Evolutionary conservation across 2,797 vertebrate genomes (phyloP), one percentile per base, ranked within the genome.

Genomic region (Lerista edwardsae): DNA sequence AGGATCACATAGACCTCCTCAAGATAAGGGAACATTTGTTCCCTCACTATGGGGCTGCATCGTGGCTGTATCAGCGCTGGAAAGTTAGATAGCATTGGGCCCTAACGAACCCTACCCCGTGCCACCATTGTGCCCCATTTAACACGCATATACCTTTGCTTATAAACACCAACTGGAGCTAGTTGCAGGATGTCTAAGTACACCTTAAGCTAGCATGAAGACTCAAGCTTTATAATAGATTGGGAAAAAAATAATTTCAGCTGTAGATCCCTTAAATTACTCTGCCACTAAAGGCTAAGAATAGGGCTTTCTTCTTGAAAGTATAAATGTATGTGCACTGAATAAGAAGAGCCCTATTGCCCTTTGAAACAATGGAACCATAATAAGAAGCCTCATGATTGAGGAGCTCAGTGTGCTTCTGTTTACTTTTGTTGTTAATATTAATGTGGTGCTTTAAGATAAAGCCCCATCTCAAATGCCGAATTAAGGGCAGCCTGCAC

Each of bases 161-260:
- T 55, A 55, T 17, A 55, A 55, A 4, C 51, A 3, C 51, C 51
- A 55, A 55, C 51, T 55, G 51, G 51, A 55, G 15, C 15, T 10
- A 17, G 6, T 55, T 55, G 10, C 51, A 55, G 15, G 51, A 19
- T 55, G 51, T 55, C 51, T 55, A 17, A 55, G 14, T 55, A 55
- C 3, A 17, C 51, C 10, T 7, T 57, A 91, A 91, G 75, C 73
- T 89, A 81, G 51, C 80, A 91, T 65, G 57, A 89, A 91, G 76
- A 68, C 75, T 90, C 17, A n/a, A 68, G 57, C 57, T 39, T 67
- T 81, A 47, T 0, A 84, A 88, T 79, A 90, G 86, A 87, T 61
- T 71, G 61, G 57, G 55, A 10, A 23, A 21, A 57, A 57, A 85
- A 57, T 2, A 68, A 61, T 77, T 36, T 21, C 88, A 92, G 64